Base-by-base conservation (phyloP, 2,113 vertebrate genomes). In the Chunga burmeisteri region DNA sequence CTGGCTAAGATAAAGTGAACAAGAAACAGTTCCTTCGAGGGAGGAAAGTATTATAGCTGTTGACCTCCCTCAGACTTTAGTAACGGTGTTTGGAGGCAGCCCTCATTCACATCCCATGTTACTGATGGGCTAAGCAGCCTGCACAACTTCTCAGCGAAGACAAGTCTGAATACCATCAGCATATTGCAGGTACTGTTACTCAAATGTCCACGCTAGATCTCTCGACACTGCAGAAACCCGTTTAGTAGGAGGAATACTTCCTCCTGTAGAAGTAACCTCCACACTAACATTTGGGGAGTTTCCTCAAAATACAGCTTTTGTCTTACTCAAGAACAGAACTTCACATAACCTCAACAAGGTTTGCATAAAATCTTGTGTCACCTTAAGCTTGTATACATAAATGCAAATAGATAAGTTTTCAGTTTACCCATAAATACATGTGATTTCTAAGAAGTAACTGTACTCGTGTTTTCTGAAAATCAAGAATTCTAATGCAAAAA, bases 81-180 rank as follows among this genome's bases (percentile, higher is more conserved):
- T 11, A 42, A 30, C 9, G 16, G 9, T 75, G 21, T 82, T 71
- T 68, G 56, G n/a, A 63, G 14, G 25, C 46, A 56, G 26, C 4
- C 25, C 9, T 68, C 20, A 49, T 22, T 8, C 0, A 47, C 19
- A 50, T 2, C 15, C 12, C 23, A 4, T 0, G 0, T 30, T 38
- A 59, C 8, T 53, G 23, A 38, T 11, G 52, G 53, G 26, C n/a
- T 79, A 79, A 74, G 55, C 46, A 3, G 0, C 38, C 46, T 49
- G 21, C n/a, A 58, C 32, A 68, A 22, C 18, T 62, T 25, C 58
- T 61, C 34, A 22, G 19, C 8, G 14, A 53, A 65, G 23, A 61
- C 5, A 29, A 59, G 9, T 56, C 40, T 61, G 44, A n/a, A 59
- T 71, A 19, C 9, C 32, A 59, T 4, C 21, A 32, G 13, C 7